Conservation (phyloP, 1,140 invertebrate species). For the Solenopsis fugax region DNA sequence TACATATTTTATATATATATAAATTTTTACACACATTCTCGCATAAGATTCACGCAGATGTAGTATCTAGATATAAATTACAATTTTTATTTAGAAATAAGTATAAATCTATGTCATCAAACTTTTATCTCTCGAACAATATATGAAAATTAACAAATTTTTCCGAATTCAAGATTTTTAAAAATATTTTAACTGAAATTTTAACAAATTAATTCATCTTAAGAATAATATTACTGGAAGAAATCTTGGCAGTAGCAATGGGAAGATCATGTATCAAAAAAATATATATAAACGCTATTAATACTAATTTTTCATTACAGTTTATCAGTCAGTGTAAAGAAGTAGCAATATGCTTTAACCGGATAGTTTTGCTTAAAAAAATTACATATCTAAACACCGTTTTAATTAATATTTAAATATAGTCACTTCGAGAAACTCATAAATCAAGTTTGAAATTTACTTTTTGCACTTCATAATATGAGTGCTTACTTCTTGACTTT, state of each 20-base stretch:
- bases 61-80: constrained; percentile 21
- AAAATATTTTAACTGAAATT: background rate
- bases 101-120: constrained; percentile 23
- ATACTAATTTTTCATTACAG: background rate
- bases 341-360: background rate
- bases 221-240: background rate
- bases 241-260: constrained; percentile 47
- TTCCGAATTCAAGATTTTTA: background rate
- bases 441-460: constrained; percentile 3
- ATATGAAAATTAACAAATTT: constrained; percentile 10
- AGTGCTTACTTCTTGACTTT: background rate
- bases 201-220: constrained; percentile 3
- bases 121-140: background rate
- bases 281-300: constrained; percentile 1
- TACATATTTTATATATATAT: constrained; percentile 24
- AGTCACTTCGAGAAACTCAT: constrained; percentile 5
- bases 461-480: background rate
- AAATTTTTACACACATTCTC: constrained; percentile 39
- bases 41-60: constrained; percentile 15
- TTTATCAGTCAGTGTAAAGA: background rate
- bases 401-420: constrained; percentile 7
- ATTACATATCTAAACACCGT: background rate
- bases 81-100: constrained; percentile 23
- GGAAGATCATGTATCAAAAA: background rate
- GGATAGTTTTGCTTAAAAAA: constrained; percentile 12